A percentile compares a stretch with the other conserved stretches of the same genome.
Conservation (phyloP, 92 coral and sea anemone genomes). For the Pocillopora meandrina region DNA sequence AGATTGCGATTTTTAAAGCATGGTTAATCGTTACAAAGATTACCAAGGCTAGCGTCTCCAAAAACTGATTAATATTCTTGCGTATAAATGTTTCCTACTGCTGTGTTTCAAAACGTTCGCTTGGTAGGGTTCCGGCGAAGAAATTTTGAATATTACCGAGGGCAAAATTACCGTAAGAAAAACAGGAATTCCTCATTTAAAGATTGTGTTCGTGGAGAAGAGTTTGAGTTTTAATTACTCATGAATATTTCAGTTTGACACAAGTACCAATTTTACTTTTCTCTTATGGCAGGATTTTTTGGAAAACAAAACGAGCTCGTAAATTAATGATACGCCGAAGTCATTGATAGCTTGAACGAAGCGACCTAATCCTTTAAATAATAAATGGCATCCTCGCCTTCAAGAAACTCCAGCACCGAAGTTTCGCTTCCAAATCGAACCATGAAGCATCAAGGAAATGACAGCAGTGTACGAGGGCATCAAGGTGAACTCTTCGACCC, state of each 20-base stretch:
- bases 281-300: slow-evolving; percentile 9
- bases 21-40: too few species aligned
- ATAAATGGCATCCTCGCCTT: slow-evolving; percentile 11
- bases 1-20: too few species aligned
- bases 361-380: slow-evolving; percentile 8
- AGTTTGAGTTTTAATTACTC: not conserved
- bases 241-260: not conserved
- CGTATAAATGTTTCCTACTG: not conserved
- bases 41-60: not conserved
- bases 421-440: slow-evolving; percentile 12
- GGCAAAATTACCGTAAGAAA: not conserved
- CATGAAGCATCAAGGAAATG: slow-evolving; percentile 17
- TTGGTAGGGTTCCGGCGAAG: not conserved
- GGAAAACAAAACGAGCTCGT: slow-evolving; percentile 3
- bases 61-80: not conserved
- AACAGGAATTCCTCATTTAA: not conserved
- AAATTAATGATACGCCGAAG: slow-evolving; percentile 29
- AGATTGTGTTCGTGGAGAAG: not conserved
- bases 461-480: not conserved
- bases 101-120: not conserved
- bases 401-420: slow-evolving; percentile 10
- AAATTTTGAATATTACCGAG: too few species aligned
- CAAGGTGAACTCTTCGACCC: slow-evolving; percentile 20
- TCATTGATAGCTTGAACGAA: not conserved
- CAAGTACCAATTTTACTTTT: not conserved